Base-by-base conservation (phyloP, 1,140 invertebrate genomes). In the Bombus ignitus region DNA sequence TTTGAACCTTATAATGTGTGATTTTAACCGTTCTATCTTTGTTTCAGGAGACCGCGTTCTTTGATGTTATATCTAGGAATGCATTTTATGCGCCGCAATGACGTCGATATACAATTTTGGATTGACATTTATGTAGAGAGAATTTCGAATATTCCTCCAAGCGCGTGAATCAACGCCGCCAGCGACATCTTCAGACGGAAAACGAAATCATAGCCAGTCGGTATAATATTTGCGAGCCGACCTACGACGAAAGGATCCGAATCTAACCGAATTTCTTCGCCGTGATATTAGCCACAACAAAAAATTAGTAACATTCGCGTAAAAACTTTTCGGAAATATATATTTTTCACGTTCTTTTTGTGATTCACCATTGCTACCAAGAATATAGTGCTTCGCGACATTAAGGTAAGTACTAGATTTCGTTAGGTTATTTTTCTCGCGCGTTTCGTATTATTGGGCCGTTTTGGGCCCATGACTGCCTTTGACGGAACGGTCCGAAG, bases 261-360 rank as follows among this genome's bases (percentile, higher is more conserved):
- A 75, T 37, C 15, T 39, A 81, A 86, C 89, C 92, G 92, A 93
- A 93, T 91, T 92, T 93, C 77, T 87, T 89, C 89, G 91, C 87
- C 93, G 93, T 94, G 92, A 92, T 92, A 94, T 91, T 93, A 94
- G 93, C 91, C 90, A 94, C 89, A 94, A 94, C 91, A 93, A 93
- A 94, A 94, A 93, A 92, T 92, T 93, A 85, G 85, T 89, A 89
- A 89, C 89, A 91, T 86, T 93, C 91, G 91, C 79, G 87, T 85
- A 90, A 94, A 93, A 93, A 92, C 83, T 93, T 93, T 91, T 92
- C 89, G 75, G 85, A 84, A 88, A 73, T 84, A 68, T 88, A 76
- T 90, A 90, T 84, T 90, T 87, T 90, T 89, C 87, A 81, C 75
- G 81, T 86, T 80, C 75, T 71, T 87, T 68, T 68, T 72, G 75